Base-by-base conservation (phyloP, 2,797 vertebrate species). In the Lutjanus campechanus region DNA sequence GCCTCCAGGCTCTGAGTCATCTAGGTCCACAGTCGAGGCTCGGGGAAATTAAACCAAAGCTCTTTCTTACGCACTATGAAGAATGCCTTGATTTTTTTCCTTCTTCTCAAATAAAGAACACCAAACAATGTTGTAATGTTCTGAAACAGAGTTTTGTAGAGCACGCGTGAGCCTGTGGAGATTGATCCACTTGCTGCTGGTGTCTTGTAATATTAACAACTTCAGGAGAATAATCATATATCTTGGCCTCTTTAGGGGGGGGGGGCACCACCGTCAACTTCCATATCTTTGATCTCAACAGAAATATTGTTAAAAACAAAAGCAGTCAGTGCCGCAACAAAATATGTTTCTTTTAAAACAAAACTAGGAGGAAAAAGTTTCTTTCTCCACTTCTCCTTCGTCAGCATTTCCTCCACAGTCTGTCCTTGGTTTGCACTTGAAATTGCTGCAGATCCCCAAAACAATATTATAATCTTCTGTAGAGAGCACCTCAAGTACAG, bases 1-100 rank as follows among this genome's bases (percentile, higher is more conserved):
- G 59, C 82, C 74, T 77, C 63, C 25, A 44, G 83, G 64, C 66
- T 66, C 51, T 71, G 65, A 83, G 66, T 78, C 81, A 79, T 71
- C 56, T 43, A 54, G 43, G 40, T 73, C 50, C 40, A 71, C 75
- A 58, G 19, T 64, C 15, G 17, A 75, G 55, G 17, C 77, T 79
- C 17, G 17, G 66, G 59, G 43, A 79, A 77, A 85, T 89, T 61
- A 81, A 68, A 83, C 54, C 54, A n/a, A 51, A 36, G n/a, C 79
- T 20, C 15, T 11, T 17, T 60, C 16, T 76, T 50, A 29, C 17
- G 36, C 36, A 29, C 46, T 22, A 29, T 65, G 44, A 58, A 82
- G 56, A 80, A 62, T 16, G 0, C 51, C 65, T 36, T 51, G 56
- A 59, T 85, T 77, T 19, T 49, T n/a, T 53, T 12, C 12, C 59